Base-by-base conservation (phyloP, 2,797 vertebrate genomes). In the Botia kubotai region DNA sequence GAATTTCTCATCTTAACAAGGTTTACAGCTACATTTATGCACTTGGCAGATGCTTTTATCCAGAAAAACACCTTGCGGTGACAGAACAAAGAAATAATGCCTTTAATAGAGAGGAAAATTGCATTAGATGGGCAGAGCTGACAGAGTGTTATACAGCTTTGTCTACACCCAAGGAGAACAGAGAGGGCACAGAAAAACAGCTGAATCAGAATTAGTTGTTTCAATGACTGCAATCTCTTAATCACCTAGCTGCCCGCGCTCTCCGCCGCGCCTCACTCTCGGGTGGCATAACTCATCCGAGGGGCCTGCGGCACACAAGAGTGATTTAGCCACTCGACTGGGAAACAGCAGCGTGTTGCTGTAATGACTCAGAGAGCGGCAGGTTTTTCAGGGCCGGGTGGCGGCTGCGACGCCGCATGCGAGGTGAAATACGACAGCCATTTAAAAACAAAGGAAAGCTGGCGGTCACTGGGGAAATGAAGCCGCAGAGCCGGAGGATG, bases 241-340 rank as follows among this genome's bases (percentile, higher is more conserved):
- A 83, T 84, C 83, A 71, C 68, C 33, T 19, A 53, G n/a, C 60
- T 46, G 43, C 60, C 58, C 69, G 66, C 21, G 48, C 58, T 79
- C 72, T 46, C 77, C 29, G 26, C 39, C 36, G 4, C 58, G 62
- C 65, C 43, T 68, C 46, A 52, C 8, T 57, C 80, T 77, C 46
- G 19, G 21, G 55, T 76, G 60, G 50, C 23, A 21, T 74, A 78
- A 86, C 55, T 83, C 74, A 84, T 78, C 71, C 29, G 48, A 50
- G 66, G 66, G 68, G 71, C 66, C 71, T 60, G 80, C 71, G n/a
- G 81, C 12, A 77, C 77, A 77, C 53, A 68, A 71, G 82, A 82
- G 77, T 83, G 83, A 85, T 88, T 87, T 86, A 80, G 76, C 69
- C 23, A 29, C 75, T 80, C 66, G 50, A 69, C 69, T 58, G 53